Percentiles rank a stretch among this genome's conserved stretches.
Evolutionary conservation across 2,888 invertebrate species (phyloP).

Genomic region (Gasteruption jaculator): DNA sequence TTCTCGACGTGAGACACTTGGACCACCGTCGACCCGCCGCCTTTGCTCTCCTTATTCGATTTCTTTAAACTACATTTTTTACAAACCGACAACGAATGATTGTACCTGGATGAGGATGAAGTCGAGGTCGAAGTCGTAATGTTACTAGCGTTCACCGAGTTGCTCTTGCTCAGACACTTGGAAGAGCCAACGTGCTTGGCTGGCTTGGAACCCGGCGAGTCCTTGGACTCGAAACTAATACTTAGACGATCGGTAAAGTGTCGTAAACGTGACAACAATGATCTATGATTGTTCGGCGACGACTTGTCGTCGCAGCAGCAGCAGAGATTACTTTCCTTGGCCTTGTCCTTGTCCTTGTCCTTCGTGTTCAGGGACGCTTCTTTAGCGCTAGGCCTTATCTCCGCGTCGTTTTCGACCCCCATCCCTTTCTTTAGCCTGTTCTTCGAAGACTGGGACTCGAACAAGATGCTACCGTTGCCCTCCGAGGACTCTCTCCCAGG

Average conservation of each 20-base stretch:
- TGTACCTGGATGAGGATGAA: constrained; percentile 22
- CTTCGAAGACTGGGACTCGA: constrained; percentile 22
- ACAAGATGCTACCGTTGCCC: constrained; percentile 36
- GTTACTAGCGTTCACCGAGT: constrained; percentile 35
- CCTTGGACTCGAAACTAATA: constrained; percentile 53
- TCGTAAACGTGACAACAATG: constrained; percentile 54
- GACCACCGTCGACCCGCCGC: constrained; percentile 28
- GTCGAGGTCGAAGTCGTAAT: constrained; percentile 14
- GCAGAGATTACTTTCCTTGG: constrained; percentile 19
- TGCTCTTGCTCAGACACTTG: constrained; percentile 39
- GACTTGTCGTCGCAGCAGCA: constrained; percentile 44
- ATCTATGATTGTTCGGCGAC: constrained; percentile 47
- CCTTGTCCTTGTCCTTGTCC: constrained; percentile 13
- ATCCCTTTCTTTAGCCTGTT: constrained; percentile 27
- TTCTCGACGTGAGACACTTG: constrained; percentile 36
- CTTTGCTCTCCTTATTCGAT: constrained; percentile 23
- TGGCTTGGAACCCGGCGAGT: constrained; percentile 36
- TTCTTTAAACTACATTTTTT: constrained; percentile 42
- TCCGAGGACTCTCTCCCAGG: constrained; percentile 19
- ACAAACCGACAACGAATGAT: constrained; percentile 30
- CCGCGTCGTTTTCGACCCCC: constrained; percentile 22
- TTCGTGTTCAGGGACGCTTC: no score
- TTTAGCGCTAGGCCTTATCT: constrained; percentile 22
- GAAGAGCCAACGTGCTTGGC: constrained; percentile 27
- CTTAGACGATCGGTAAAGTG: constrained; percentile 57